phyloP scores from a whole-genome alignment of 1,140 invertebrate genomes.

The Sesamia nonagrioides region DNA sequence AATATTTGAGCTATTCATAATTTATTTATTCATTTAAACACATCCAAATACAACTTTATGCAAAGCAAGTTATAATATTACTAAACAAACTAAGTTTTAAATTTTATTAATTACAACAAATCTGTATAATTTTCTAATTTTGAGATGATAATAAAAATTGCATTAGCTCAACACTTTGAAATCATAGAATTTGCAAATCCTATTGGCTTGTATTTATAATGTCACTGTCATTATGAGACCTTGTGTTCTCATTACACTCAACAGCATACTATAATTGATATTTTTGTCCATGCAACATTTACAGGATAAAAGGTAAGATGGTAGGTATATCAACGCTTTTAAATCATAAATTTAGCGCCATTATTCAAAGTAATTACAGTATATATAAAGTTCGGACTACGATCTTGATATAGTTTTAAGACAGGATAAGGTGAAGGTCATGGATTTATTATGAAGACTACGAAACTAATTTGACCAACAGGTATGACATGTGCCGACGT shows the following conservation, averaged over 20 bases:
- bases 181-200: neutral
- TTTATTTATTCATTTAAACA: slow-evolving; percentile 43
- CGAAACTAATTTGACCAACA: slow-evolving; percentile 88
- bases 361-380: slow-evolving; percentile 64
- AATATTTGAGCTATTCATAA: slow-evolving; percentile 50
- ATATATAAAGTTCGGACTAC: neutral
- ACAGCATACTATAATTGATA: slow-evolving; percentile 34
- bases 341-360: slow-evolving; percentile 72
- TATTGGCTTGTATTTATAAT: neutral
- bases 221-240: neutral
- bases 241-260: slow-evolving; percentile 1
- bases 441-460: slow-evolving; percentile 65
- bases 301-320: slow-evolving; percentile 63
- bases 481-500: slow-evolving; percentile 98
- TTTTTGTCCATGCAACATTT: slow-evolving; percentile 39
- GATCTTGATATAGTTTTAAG: slow-evolving; percentile 42
- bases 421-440: slow-evolving; percentile 49
- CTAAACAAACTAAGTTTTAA: slow-evolving; percentile 33
- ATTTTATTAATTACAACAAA: neutral
- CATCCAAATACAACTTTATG: slow-evolving; percentile 40
- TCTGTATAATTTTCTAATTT: neutral
- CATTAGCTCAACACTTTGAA: neutral
- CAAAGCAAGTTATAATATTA: slow-evolving; percentile 45
- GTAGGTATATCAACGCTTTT: slow-evolving; percentile 58
- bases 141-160: slow-evolving; percentile 21